phyloP scores from a whole-genome alignment of 2,888 invertebrate species.

The Polyploca ridens region DNA sequence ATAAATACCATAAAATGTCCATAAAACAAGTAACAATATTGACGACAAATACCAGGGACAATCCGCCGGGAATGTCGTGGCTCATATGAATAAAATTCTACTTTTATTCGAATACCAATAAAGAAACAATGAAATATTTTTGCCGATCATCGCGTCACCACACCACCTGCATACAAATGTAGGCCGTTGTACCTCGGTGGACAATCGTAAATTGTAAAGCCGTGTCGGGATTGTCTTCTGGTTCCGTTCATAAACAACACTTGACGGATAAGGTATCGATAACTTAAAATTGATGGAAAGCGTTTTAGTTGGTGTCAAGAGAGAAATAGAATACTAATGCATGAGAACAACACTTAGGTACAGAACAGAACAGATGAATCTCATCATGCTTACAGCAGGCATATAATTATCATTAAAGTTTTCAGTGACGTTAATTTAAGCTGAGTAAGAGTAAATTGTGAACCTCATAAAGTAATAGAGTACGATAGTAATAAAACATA shows the following conservation, averaged over 20 bases:
- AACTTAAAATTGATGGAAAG: neutral
- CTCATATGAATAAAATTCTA: conserved; percentile 21
- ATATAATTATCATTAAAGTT: too few relatives aligned
- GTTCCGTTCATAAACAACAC: neutral
- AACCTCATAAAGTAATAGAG: neutral
- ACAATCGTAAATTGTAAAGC: conserved; percentile 23
- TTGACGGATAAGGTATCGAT: neutral
- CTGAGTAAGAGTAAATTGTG: neutral
- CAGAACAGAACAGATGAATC: neutral
- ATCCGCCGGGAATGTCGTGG: neutral
- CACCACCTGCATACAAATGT: conserved; percentile 44
- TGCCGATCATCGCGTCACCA: conserved; percentile 31
- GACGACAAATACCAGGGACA: conserved; percentile 4
- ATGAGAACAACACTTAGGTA: neutral
- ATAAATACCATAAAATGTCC: too few relatives aligned
- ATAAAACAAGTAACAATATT: conserved; percentile 21
- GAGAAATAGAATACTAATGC: neutral
- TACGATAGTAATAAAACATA: neutral
- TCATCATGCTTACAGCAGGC: neutral
- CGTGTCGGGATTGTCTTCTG: neutral
- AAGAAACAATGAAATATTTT: conserved; percentile 71
- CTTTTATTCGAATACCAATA: conserved; percentile 44
- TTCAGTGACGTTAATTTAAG: too few relatives aligned
- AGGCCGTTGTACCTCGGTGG: conserved; percentile 10
- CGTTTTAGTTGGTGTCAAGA: neutral